Evolutionary conservation across 2,113 vertebrate species (phyloP).

Genomic region (Pionites leucogaster): DNA sequence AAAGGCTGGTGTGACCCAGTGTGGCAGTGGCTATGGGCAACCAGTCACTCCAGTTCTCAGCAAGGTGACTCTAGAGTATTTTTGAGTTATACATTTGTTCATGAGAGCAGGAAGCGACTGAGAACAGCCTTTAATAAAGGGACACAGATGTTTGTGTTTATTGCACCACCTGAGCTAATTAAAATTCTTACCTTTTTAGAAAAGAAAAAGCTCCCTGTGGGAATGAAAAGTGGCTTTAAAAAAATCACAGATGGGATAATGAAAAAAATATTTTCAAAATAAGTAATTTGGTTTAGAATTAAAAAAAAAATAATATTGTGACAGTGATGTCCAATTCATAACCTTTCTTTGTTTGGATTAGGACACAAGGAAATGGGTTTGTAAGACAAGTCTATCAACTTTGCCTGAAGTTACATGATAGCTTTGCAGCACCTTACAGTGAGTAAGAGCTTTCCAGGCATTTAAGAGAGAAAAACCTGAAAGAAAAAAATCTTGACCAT

Average conservation of each 20-base stretch:
- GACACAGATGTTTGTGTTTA: conserved; percentile 64
- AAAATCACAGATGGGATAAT: background rate
- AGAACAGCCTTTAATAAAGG: conserved; percentile 47
- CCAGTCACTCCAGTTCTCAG: background rate
- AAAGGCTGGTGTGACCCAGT: background rate
- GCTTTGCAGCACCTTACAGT: background rate
- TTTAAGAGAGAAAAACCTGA: background rate
- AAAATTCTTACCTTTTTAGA: conserved; percentile 54
- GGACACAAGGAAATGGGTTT: background rate
- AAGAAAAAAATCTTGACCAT: background rate
- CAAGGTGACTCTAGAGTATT: background rate
- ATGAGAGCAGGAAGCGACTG: background rate
- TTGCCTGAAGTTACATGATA: background rate
- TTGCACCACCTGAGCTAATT: conserved; percentile 65
- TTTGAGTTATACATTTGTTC: background rate
- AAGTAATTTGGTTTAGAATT: background rate
- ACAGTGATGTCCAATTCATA: background rate
- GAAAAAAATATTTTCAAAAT: background rate
- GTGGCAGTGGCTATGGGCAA: background rate
- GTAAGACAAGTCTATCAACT: background rate
- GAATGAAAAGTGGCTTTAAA: conserved; percentile 24
- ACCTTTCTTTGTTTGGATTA: background rate
- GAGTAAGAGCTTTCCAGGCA: background rate
- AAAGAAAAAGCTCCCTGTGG: background rate
- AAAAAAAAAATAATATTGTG: background rate